Evolutionary conservation across 2,113 vertebrate genomes (phyloP).

Genomic region (Glaucidium brasilianum): DNA sequence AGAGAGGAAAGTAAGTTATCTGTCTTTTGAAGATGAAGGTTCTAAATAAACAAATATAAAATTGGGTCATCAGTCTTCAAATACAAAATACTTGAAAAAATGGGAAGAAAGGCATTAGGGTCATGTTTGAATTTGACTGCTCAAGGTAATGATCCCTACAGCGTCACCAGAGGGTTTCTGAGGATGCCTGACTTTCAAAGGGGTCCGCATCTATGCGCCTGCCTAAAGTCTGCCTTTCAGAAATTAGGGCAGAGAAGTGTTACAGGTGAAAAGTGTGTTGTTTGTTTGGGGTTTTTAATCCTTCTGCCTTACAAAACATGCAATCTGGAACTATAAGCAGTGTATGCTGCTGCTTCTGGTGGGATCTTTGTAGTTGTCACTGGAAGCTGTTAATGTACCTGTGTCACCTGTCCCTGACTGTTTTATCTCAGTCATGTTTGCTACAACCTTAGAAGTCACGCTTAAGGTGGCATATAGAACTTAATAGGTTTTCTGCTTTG

Average conservation of each 20-base stretch:
- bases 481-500: neutral
- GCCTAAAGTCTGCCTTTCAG: neutral
- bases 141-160: neutral
- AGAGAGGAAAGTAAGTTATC: neutral
- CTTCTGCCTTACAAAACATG: neutral
- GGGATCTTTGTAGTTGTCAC: neutral
- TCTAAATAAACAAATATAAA: neutral
- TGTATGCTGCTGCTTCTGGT: rapidly evolving
- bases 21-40: neutral
- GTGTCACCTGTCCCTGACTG: neutral
- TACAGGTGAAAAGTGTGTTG: neutral
- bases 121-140: neutral
- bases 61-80: neutral
- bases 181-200: neutral
- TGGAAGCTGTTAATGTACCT: neutral
- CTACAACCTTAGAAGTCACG: neutral
- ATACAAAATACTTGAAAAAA: neutral
- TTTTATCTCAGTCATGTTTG: neutral
- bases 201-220: rapidly evolving
- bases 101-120: neutral
- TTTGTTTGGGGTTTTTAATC: neutral
- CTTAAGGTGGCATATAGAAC: neutral
- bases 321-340: neutral
- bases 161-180: neutral
- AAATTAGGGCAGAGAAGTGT: neutral